phyloP scores from a whole-genome alignment of 2,797 vertebrate genomes.

The Denticeps clupeoides region DNA sequence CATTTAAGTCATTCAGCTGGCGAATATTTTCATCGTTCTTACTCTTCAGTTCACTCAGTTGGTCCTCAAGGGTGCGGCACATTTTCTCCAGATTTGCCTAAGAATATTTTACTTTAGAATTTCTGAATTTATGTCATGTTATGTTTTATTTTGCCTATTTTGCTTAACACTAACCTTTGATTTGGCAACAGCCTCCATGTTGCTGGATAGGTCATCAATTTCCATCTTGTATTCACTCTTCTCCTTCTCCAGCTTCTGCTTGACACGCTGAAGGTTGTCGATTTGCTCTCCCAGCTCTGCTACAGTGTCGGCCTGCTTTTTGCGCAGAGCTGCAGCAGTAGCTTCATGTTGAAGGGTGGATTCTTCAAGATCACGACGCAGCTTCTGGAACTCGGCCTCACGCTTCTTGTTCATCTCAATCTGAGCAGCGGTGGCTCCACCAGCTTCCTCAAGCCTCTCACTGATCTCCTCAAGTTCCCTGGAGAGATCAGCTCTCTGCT shows the following conservation, averaged over 20 bases:
- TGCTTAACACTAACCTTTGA: constrained; percentile 60
- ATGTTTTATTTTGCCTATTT: no score
- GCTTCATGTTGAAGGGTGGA: constrained; percentile 62
- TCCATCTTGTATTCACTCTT: constrained; percentile 69
- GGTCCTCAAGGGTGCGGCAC: constrained; percentile 61
- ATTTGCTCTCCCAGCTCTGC: constrained; percentile 60
- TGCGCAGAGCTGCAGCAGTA: constrained; percentile 46
- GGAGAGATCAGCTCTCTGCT: constrained; percentile 55
- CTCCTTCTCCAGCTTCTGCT: constrained; percentile 64
- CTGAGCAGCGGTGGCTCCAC: constrained; percentile 54
- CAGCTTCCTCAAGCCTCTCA: constrained; percentile 60
- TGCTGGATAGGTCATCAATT: constrained; percentile 52
- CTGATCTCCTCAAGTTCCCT: constrained; percentile 66
- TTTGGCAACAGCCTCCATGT: constrained; percentile 61
- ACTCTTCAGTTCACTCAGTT: constrained; percentile 57
- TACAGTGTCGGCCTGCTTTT: constrained; percentile 56
- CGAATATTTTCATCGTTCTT: constrained; percentile 61
- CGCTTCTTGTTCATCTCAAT: constrained; percentile 62
- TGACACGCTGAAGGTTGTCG: constrained; percentile 56
- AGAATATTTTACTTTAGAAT: no score
- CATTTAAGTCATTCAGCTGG: constrained; percentile 52
- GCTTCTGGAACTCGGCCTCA: constrained; percentile 62
- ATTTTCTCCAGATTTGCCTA: constrained; percentile 69
- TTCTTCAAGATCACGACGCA: constrained; percentile 60
- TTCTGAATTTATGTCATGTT: no score